Conservation (phyloP, 2,797 vertebrate species). For the Melopsittacus undulatus region DNA sequence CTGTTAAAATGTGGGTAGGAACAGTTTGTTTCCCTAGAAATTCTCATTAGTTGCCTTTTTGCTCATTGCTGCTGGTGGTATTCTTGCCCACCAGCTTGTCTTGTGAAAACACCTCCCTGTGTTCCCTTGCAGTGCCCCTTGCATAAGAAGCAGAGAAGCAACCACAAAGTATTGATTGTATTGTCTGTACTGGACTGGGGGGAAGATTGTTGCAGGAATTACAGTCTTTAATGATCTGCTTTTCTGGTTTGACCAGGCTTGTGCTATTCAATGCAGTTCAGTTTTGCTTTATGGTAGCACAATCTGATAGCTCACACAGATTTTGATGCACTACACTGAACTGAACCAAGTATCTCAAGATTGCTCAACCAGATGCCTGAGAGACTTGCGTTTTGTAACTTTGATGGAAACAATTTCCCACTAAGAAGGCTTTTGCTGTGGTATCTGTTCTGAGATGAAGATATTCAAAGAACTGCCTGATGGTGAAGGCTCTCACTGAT, state of each 20-base stretch:
- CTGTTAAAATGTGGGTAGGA: background rate
- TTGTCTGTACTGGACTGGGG: background rate
- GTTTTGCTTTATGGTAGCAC: background rate
- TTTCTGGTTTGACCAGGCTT: background rate
- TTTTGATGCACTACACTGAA: background rate
- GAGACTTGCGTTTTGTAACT: background rate
- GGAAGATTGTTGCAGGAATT: background rate
- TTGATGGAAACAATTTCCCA: background rate
- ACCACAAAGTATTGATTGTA: background rate
- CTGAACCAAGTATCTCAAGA: background rate
- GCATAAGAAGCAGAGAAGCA: rapidly evolving
- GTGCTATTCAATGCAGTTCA: background rate
- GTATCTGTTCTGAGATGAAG: background rate
- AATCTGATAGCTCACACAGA: background rate
- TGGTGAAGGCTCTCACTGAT: background rate
- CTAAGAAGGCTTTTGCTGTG: background rate
- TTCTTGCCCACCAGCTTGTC: background rate
- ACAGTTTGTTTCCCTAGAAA: background rate
- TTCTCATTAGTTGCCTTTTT: background rate
- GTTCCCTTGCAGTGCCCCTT: background rate
- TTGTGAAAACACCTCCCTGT: background rate
- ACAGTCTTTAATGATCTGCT: background rate
- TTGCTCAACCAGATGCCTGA: background rate
- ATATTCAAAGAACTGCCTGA: background rate
- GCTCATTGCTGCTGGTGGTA: background rate